These are phyloP conservation scores for Tetranychus piercei DNA, from an alignment of 2,888 invertebrate genomes.

Conservation along the genomic window DNA sequence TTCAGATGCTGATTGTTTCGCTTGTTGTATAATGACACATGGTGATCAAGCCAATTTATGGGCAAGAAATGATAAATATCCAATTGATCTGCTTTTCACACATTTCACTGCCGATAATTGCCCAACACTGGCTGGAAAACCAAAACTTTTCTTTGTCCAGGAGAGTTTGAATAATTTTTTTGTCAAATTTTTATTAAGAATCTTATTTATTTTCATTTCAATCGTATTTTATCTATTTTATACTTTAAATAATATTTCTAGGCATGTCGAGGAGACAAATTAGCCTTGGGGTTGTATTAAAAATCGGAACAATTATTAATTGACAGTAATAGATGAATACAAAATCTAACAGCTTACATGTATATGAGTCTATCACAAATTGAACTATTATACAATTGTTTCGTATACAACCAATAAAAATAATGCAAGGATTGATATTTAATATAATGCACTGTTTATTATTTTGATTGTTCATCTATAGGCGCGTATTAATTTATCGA, in stretches of 20 bases:
- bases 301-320: no score
- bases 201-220: conserved; percentile 4
- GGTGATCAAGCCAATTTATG: conserved; percentile 73
- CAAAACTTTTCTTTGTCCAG: conserved; percentile 52
- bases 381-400: no score
- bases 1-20: conserved; percentile 58
- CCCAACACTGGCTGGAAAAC: conserved; percentile 67
- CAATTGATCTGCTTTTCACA: conserved; percentile 51
- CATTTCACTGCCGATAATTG: conserved; percentile 49
- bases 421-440: no score
- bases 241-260: conserved; percentile 37
- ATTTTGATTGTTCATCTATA: no score
- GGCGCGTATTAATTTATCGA: no score
- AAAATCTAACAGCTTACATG: no score
- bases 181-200: not conserved
- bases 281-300: conserved; percentile 51
- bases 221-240: no score
- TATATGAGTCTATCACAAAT: no score
- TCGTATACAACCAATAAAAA: no score
- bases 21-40: conserved; percentile 66
- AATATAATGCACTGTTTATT: no score
- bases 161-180: not conserved
- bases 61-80: conserved; percentile 64
- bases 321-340: no score
- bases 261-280: conserved; percentile 78